Conservation (phyloP, 1,140 invertebrate genomes). For the Zaprionus inermis region DNA sequence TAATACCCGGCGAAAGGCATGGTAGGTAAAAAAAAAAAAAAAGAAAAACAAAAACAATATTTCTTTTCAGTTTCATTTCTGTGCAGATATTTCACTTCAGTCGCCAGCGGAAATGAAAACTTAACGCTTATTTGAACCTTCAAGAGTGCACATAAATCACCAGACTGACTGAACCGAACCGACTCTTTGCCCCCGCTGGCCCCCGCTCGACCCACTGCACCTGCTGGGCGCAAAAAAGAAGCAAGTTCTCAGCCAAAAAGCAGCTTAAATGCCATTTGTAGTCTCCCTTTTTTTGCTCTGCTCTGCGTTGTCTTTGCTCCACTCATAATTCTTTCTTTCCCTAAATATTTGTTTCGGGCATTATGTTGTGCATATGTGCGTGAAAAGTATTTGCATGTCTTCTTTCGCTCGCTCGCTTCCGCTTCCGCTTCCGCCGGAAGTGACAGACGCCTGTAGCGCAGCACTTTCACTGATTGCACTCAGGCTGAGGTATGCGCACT, state of each 20-base stretch:
- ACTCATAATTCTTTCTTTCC: constrained; percentile 70
- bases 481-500: constrained; percentile 22
- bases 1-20: constrained; percentile 29
- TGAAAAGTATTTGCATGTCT: constrained; percentile 54
- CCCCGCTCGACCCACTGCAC: background rate
- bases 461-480: constrained; percentile 69
- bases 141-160: constrained; percentile 82
- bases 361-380: constrained; percentile 76
- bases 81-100: constrained; percentile 61
- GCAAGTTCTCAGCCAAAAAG: constrained; percentile 38
- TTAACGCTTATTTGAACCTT: constrained; percentile 83
- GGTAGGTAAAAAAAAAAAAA: constrained; percentile 43
- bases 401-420: constrained; percentile 1
- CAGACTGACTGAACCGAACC: constrained; percentile 50
- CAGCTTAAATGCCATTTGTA: constrained; percentile 66
- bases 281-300: constrained; percentile 35
- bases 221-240: background rate
- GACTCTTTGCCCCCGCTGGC: constrained; percentile 7
- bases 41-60: constrained; percentile 65
- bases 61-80: constrained; percentile 74
- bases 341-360: constrained; percentile 65
- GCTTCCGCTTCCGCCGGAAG: constrained; percentile 72
- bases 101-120: constrained; percentile 80
- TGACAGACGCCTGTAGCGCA: constrained; percentile 61
- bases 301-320: constrained; percentile 47